These are phyloP conservation scores for Metopolophium dirhodum DNA, from an alignment of 1,140 invertebrate genomes.

Conservation along the genomic window DNA sequence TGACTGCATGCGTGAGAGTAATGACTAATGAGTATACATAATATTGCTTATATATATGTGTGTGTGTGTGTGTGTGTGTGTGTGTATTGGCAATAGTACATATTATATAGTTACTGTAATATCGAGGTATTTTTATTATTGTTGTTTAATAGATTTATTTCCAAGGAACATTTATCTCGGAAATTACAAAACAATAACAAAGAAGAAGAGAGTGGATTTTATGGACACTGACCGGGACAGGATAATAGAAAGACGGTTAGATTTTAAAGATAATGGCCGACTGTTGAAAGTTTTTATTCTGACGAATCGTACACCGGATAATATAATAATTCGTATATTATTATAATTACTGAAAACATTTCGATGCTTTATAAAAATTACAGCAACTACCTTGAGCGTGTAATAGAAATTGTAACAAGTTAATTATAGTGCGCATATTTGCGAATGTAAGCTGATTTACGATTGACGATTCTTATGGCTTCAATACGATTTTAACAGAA, in stretches of 20 bases:
- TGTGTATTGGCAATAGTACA: neutral
- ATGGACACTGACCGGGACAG: neutral
- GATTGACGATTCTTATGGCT: neutral
- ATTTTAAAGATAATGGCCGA: neutral
- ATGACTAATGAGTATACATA: neutral
- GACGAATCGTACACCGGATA: neutral
- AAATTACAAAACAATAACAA: neutral
- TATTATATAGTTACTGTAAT: neutral
- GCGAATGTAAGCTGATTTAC: neutral
- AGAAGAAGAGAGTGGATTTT: neutral
- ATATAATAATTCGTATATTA: neutral
- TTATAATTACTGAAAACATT: neutral
- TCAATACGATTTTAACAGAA: neutral
- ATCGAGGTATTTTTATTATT: neutral
- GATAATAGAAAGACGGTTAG: neutral
- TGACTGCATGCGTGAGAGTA: neutral
- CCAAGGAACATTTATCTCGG: neutral
- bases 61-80: no score
- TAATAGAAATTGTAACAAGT: neutral
- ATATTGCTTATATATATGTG: neutral
- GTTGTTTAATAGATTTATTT: neutral
- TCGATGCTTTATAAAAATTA: neutral
- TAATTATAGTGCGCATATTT: neutral
- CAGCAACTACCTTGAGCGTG: neutral
- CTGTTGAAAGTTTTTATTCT: neutral